These are phyloP conservation scores for Maniola jurtina DNA, from an alignment of 1,140 invertebrate species.

Conservation along the genomic window DNA sequence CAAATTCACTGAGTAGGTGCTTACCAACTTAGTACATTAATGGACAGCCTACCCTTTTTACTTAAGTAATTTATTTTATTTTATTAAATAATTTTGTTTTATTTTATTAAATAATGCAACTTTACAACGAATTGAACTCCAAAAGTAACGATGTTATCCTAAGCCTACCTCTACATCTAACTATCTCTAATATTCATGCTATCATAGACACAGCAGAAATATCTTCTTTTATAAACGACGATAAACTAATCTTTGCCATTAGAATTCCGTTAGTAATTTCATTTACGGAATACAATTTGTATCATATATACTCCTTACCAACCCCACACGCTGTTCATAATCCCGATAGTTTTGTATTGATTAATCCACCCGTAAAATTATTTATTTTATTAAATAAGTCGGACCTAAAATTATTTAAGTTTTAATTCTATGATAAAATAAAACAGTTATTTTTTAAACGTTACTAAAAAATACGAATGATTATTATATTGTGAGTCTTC, in stretches of 20 bases:
- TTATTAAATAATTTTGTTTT: too few relatives aligned
- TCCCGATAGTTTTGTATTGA: constrained; percentile 7
- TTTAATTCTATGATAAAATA: too few relatives aligned
- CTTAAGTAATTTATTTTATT: background rate
- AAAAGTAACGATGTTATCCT: constrained; percentile 17
- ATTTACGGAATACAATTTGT: constrained; percentile 4
- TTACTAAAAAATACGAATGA: too few relatives aligned
- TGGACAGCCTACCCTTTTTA: too few relatives aligned
- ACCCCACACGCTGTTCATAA: constrained; percentile 17
- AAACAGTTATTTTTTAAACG: too few relatives aligned
- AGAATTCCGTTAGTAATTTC: constrained; percentile 13
- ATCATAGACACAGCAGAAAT: constrained; percentile 18
- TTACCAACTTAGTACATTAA: too few relatives aligned
- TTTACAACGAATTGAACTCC: constrained; percentile 15
- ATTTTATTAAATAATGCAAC: too few relatives aligned
- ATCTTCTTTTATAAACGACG: too few relatives aligned
- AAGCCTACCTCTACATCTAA: constrained; percentile 10
- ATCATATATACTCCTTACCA: constrained; percentile 12
- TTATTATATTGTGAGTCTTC: too few relatives aligned
- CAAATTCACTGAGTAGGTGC: too few relatives aligned
- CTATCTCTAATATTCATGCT: constrained; percentile 11
- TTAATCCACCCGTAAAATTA: constrained; percentile 15
- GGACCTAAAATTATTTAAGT: too few relatives aligned
- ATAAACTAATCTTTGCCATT: constrained; percentile 16
- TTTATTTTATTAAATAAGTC: too few relatives aligned